A percentile compares a stretch with the other conserved stretches of the same genome.
phyloP scores from a whole-genome alignment of 1,140 invertebrate species.

The Tigriopus japonicus region DNA sequence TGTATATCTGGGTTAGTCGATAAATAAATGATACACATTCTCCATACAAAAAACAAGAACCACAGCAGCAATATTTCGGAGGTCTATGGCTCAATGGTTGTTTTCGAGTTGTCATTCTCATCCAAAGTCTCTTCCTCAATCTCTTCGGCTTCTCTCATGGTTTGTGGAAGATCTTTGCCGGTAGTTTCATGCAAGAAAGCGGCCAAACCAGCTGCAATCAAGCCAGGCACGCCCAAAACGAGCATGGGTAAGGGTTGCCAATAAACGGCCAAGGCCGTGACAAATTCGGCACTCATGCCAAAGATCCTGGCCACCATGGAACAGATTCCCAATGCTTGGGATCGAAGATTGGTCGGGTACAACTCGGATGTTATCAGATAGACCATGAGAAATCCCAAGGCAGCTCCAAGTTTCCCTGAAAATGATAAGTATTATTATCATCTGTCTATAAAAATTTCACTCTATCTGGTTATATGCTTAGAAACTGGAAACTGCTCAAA shows the following conservation, averaged over 20 bases:
- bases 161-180: background rate
- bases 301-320: background rate
- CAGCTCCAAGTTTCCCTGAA: background rate
- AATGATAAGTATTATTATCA: no score
- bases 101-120: no score
- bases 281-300: background rate
- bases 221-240: background rate
- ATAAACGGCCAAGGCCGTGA: background rate
- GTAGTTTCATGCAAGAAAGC: background rate
- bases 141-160: background rate
- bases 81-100: no score
- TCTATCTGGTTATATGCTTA: no score
- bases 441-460: no score
- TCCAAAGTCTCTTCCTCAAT: no score
- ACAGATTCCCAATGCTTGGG: slow-evolving; percentile 6
- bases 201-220: background rate
- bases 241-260: slow-evolving; percentile 8
- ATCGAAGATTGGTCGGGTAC: slow-evolving; percentile 1
- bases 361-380: background rate
- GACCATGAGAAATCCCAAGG: background rate
- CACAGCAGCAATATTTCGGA: no score
- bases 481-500: no score
- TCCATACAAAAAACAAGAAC: no score
- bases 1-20: no score
- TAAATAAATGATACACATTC: no score